Evolutionary conservation across 1,140 invertebrate genomes (phyloP).

Genomic region (Euwallacea similis): DNA sequence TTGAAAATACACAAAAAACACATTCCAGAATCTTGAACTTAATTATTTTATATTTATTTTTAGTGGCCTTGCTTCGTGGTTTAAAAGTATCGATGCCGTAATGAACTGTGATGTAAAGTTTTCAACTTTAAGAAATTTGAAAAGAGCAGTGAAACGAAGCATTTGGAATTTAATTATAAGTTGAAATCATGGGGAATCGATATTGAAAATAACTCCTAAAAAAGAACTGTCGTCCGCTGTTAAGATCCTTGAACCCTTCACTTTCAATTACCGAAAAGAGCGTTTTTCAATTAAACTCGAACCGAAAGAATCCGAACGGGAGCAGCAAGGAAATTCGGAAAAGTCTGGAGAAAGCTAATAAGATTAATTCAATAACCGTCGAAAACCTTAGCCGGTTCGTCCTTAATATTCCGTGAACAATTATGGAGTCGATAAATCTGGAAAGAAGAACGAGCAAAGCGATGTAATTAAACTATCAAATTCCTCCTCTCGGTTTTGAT

Average conservation of each 20-base stretch:
- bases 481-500: conserved; percentile 16
- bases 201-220: neutral
- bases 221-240: neutral
- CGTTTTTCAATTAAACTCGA: conserved; percentile 33
- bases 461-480: conserved; percentile 43
- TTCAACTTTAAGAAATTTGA: too few relatives aligned
- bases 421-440: conserved; percentile 40
- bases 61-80: too few relatives aligned
- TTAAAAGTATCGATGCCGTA: too few relatives aligned
- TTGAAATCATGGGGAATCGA: neutral
- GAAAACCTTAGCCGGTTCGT: conserved; percentile 32
- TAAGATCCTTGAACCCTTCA: conserved; percentile 9
- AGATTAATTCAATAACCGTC: conserved; percentile 43
- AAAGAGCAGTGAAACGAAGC: too few relatives aligned
- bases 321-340: conserved; percentile 10
- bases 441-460: conserved; percentile 27
- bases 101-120: too few relatives aligned
- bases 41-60: too few relatives aligned
- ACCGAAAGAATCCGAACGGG: conserved; percentile 19
- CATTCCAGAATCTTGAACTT: too few relatives aligned
- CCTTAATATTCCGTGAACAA: conserved; percentile 43
- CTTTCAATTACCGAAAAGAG: conserved; percentile 16
- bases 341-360: conserved; percentile 37
- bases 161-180: neutral
- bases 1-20: too few relatives aligned